Evolutionary conservation across 2,888 invertebrate genomes (phyloP), one percentile per base, ranked within the genome.

Genomic region (Xanthia icteritia): DNA sequence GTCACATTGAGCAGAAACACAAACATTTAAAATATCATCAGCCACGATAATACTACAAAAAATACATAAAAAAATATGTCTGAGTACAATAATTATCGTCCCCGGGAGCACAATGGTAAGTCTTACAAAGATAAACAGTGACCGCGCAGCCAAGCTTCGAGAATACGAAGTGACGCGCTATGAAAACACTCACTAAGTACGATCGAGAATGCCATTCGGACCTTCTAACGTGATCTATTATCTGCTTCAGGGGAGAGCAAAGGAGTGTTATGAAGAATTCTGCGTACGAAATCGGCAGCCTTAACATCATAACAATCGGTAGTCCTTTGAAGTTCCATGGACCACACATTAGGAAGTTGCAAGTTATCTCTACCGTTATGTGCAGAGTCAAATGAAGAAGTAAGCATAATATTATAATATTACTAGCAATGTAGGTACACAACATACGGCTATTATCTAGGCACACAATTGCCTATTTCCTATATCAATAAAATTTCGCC

Each of bases 1-100:
- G 91, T 94, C 95, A 94, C 92, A 94, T 94, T 94, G 95, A 96
- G 94, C 95, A 95, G 96, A 96, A 96, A 96, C 91, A 94, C 92
- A 96, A 96, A 96, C 95, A 96, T 95, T 95, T 94, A 94, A 95
- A 95, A 95, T 92, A 94, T 95, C 95, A 96, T 96, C 96, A 95
- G 91, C 90, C 85, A 88, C 89, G 91, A 94, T 93, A 92, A 91
- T 91, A 91, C 87, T 88, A 86, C 86, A 86, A 86, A 87, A 88
- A 88, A 85, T 74, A 83, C 56, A 71, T 86, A 81, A 91, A 89
- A 90, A 92, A 91, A 90, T 87, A 91, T 92, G 92, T 91, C 90
- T 89, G 87, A 87, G 90, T 88, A 94, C 94, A 94, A 95, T 94
- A 94, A 95, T 94, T 92, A 94, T 92, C 89, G 91, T 90, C 89